phyloP scores from a whole-genome alignment of 2,888 invertebrate species.

The Polia nebulosa region DNA sequence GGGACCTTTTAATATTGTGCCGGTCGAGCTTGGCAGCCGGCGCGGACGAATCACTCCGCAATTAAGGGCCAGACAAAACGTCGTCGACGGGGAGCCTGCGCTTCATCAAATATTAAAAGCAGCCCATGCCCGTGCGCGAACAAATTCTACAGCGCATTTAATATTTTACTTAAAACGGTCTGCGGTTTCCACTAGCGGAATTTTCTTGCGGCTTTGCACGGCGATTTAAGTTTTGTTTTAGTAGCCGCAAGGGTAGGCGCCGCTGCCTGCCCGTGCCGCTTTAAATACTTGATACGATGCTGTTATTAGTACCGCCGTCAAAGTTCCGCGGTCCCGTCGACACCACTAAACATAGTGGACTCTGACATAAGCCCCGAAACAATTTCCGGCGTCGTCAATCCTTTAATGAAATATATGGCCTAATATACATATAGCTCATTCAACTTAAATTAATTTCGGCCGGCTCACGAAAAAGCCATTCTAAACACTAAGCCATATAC shows the following conservation, averaged over 20 bases:
- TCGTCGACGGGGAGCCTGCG: conserved; percentile 77
- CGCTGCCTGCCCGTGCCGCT: conserved; percentile 70
- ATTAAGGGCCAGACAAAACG: conserved; percentile 86
- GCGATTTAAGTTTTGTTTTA: conserved; percentile 86
- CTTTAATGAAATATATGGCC: conserved; percentile 58
- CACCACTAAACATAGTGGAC: conserved; percentile 47
- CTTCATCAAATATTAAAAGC: conserved; percentile 87
- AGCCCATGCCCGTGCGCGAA: conserved; percentile 77
- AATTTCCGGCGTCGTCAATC: conserved; percentile 53
- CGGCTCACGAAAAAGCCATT: conserved; percentile 72
- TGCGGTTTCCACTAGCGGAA: conserved; percentile 82
- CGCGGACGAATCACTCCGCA: conserved; percentile 81
- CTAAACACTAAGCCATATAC: conserved; percentile 65
- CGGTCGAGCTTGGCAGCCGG: conserved; percentile 64
- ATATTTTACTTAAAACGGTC: conserved; percentile 89
- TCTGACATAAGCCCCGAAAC: conserved; percentile 32
- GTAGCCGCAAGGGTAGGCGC: conserved; percentile 74
- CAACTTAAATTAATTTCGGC: conserved; percentile 66
- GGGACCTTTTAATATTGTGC: conserved; percentile 81
- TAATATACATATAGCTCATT: conserved; percentile 58
- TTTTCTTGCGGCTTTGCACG: conserved; percentile 82
- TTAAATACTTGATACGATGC: conserved; percentile 81
- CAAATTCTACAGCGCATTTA: conserved; percentile 86
- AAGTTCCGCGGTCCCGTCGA: conserved; percentile 57
- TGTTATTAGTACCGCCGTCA: conserved; percentile 71